Evolutionary conservation across 2,113 vertebrate genomes (phyloP).

Genomic region (Penelope pileata): DNA sequence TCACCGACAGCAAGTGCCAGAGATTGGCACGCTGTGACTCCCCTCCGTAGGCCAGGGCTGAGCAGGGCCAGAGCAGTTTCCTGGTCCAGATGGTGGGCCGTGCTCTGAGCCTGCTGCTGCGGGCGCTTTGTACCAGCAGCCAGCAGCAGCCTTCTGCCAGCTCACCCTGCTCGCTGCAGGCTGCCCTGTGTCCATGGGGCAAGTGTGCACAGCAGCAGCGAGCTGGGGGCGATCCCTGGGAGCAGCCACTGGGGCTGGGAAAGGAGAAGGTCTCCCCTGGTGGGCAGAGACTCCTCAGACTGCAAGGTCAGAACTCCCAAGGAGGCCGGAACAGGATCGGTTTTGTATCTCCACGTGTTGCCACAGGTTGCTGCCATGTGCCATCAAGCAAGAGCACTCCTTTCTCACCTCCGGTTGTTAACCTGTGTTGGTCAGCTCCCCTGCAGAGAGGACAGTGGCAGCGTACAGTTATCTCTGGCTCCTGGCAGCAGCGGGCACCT

Average conservation of each 20-base stretch:
- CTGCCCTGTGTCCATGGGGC: neutral
- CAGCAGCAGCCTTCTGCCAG: no score
- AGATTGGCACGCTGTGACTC: neutral
- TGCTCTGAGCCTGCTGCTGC: neutral
- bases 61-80: neutral
- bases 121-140: neutral
- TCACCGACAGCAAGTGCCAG: neutral
- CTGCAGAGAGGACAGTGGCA: neutral
- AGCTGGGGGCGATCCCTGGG: neutral
- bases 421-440: neutral
- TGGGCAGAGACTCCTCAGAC: neutral
- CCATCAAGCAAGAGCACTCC: neutral
- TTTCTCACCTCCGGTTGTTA: constrained; percentile 2
- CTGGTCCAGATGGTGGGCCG: no score
- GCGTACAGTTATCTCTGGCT: neutral
- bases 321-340: neutral
- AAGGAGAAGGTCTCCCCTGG: neutral
- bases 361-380: neutral
- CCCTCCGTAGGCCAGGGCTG: neutral
- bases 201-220: neutral
- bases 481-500: neutral
- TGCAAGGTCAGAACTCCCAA: constrained; percentile 1
- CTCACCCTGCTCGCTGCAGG: neutral
- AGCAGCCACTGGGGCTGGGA: neutral
- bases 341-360: neutral